Conservation (phyloP, 64 coral and sea anemone genomes). For the Montipora efflorescens region DNA sequence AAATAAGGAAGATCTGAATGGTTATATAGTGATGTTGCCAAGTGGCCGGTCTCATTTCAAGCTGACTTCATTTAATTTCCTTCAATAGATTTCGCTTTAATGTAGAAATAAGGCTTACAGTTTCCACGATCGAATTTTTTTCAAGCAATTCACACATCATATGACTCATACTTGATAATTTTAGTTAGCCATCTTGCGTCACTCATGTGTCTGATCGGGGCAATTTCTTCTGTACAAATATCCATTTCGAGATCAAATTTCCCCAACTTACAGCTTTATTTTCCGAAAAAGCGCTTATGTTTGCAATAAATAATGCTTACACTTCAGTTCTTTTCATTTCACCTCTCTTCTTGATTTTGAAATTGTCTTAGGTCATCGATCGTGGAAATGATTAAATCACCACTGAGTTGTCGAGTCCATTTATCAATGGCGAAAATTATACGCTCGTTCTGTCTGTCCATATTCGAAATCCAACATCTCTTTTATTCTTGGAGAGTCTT, state of each 20-base stretch:
- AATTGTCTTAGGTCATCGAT: constrained; percentile 13
- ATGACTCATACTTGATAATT: background rate
- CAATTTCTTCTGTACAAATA: background rate
- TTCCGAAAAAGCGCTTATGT: background rate
- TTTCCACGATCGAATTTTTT: background rate
- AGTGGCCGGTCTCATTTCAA: background rate
- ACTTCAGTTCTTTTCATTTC: constrained; percentile 18
- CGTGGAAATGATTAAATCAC: constrained; percentile 15
- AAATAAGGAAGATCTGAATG: background rate
- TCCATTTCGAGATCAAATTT: constrained; percentile 16
- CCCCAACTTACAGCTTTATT: background rate
- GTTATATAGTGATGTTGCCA: background rate
- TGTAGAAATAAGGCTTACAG: background rate
- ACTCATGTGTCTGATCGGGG: background rate
- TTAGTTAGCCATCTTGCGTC: background rate
- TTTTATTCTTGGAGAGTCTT: background rate
- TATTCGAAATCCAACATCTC: background rate
- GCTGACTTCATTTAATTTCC: too few species aligned
- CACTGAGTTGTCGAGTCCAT: background rate
- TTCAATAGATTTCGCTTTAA: background rate
- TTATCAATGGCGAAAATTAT: constrained; percentile 5
- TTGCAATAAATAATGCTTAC: background rate
- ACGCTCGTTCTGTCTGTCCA: background rate
- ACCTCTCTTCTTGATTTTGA: background rate
- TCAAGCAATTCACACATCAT: background rate